phyloP scores from a whole-genome alignment of 2,888 invertebrate genomes.

The Antheraea assamensis region DNA sequence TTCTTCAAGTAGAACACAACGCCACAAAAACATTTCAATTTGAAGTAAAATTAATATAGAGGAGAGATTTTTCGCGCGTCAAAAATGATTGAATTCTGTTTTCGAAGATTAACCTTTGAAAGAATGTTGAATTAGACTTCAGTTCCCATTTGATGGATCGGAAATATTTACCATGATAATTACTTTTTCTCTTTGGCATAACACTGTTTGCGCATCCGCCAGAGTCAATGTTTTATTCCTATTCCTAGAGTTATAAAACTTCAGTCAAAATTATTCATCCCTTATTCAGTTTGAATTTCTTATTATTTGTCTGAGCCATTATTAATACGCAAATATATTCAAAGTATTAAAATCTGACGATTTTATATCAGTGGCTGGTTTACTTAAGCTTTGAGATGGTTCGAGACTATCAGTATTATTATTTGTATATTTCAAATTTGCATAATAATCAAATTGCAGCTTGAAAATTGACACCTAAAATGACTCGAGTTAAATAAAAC shows the following conservation, averaged over 20 bases:
- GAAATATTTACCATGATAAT: not conserved
- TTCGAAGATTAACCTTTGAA: not conserved
- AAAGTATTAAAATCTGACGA: slow-evolving; percentile 2
- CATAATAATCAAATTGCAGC: not conserved
- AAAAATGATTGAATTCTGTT: not conserved
- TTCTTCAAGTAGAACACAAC: not conserved
- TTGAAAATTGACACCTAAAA: not conserved
- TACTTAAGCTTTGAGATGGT: not conserved
- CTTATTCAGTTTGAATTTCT: not conserved
- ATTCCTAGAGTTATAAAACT: not conserved
- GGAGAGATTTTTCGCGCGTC: not conserved
- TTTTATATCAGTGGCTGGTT: not conserved
- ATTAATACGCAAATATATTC: not conserved
- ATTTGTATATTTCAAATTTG: not conserved
- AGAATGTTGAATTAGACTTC: not conserved
- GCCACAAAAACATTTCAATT: not conserved
- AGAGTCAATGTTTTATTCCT: not conserved
- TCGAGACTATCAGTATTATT: not conserved
- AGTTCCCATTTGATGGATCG: not conserved
- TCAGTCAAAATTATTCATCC: not conserved
- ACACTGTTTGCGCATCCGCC: not conserved
- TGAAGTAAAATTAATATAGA: not conserved
- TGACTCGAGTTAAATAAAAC: no score
- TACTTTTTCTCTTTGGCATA: not conserved
- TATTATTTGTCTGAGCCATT: not conserved